Evolutionary conservation across 1,140 invertebrate species (phyloP), one percentile per base, ranked within the genome.

Genomic region (Lordiphosa collinella): DNA sequence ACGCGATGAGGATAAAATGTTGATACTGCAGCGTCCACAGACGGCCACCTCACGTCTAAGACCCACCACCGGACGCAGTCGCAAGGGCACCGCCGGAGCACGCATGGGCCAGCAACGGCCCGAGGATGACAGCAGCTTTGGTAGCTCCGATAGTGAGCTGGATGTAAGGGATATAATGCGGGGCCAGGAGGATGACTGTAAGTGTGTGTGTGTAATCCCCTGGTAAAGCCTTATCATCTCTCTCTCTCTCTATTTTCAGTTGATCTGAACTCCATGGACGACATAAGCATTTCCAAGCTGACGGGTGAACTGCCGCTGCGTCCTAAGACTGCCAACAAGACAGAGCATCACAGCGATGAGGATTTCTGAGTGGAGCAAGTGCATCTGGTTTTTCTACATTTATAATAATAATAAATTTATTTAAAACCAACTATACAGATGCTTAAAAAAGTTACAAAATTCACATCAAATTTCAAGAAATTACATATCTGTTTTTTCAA

Each of bases 251-350:
- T 40, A 1, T 12, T 22, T 9, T 35, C 11, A 88, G 86, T 87
- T 57, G 87, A 87, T 54, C 62, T 88, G 9, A 86, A 86, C 38
- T 88, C 87, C 7, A 87, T 88, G 10, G 88, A 89, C 8, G 86
- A 89, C 48, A 86, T 89, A 2, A 87, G 87, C 65, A 85, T 89
- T 52, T 85, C 84, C 11, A 89, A 89, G 40, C 65, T 89, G 9
- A 87, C 87, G 31, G 86, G 86, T 4, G 87, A 88, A 46, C 41
- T 78, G 38, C 78, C 72, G 4, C 18, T 82, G 32, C 61, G 82
- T n/a, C 79, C 79, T 0, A 87, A 87, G 34, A 87, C 87, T 7
- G 75, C 78, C 31, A 86, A 46, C 18, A 88, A 88, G 25, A 37
- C 62, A 36, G 87, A 89, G 32, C 64, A 87, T 31, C 79, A 86